Conservation (phyloP, 2,797 vertebrate species). For the Crenichthys baileyi region DNA sequence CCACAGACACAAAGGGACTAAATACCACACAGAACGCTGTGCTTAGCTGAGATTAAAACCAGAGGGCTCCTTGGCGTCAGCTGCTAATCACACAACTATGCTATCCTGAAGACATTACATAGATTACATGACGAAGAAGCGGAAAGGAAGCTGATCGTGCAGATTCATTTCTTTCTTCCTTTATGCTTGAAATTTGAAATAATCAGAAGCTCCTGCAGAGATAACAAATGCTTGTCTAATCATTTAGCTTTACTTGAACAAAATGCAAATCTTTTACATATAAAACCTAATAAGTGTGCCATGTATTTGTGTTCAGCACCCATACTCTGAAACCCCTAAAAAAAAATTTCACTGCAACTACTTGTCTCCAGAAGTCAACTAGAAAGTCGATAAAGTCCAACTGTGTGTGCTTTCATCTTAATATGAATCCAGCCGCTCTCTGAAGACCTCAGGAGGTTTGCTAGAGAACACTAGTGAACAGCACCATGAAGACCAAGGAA, state of each 20-base stretch:
- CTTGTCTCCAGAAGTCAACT: not conserved
- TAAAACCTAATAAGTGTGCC: not conserved
- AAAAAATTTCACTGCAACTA: not conserved
- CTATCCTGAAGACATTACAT: not conserved
- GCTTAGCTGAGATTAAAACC: not conserved
- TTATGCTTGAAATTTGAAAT: not conserved
- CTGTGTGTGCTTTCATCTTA: not conserved
- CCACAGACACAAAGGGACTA: not conserved
- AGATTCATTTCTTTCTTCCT: not conserved
- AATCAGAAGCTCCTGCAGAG: not conserved
- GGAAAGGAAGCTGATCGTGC: not conserved
- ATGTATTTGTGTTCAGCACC: not conserved
- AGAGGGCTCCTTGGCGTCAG: not conserved
- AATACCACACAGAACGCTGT: not conserved
- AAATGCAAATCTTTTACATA: not conserved
- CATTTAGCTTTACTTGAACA: not conserved
- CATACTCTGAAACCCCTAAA: not conserved
- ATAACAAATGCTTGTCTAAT: not conserved
- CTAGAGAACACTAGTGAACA: not conserved
- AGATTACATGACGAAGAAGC: slow-evolving; percentile 3
- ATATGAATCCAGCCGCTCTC: no score
- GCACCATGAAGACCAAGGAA: no score
- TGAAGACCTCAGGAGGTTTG: not conserved
- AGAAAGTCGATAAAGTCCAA: not conserved
- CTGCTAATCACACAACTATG: not conserved